Conservation (phyloP, 1,140 invertebrate species). For the Elymnias hypermnestra region DNA sequence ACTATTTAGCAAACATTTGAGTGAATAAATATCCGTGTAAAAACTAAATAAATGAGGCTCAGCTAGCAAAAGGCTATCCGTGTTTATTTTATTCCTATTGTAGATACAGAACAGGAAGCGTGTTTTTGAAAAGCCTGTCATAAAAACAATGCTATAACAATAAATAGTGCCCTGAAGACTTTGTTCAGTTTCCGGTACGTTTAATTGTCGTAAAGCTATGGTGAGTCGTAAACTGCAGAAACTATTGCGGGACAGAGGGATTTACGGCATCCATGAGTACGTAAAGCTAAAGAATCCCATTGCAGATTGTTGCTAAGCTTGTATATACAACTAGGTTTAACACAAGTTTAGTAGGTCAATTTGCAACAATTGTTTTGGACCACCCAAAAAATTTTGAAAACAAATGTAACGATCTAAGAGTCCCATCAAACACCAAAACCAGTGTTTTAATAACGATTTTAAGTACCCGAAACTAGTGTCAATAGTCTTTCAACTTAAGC, state of each 20-base stretch:
- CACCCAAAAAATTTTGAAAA: too few relatives aligned
- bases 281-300: background rate
- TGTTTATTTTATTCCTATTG: background rate
- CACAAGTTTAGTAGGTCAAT: too few relatives aligned
- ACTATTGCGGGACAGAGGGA: slow-evolving; percentile 11
- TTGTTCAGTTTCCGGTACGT: slow-evolving; percentile 12
- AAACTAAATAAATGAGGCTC: background rate
- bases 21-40: slow-evolving; percentile 1
- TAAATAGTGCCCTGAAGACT: slow-evolving; percentile 9
- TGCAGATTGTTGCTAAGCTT: too few relatives aligned
- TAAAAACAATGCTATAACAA: slow-evolving; percentile 6
- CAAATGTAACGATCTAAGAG: too few relatives aligned
- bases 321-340: too few relatives aligned
- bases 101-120: background rate
- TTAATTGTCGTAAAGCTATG: slow-evolving; percentile 18
- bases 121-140: background rate
- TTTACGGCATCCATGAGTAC: background rate
- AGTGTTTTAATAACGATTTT: too few relatives aligned
- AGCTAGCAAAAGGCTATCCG: background rate
- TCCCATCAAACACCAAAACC: too few relatives aligned
- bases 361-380: too few relatives aligned
- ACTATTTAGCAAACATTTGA: too few relatives aligned
- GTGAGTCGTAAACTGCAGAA: slow-evolving; percentile 4
- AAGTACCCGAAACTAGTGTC: too few relatives aligned
- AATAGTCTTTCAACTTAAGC: too few relatives aligned